Evolutionary conservation across 2,113 vertebrate genomes (phyloP).

Genomic region (Stictonetta naevosa): DNA sequence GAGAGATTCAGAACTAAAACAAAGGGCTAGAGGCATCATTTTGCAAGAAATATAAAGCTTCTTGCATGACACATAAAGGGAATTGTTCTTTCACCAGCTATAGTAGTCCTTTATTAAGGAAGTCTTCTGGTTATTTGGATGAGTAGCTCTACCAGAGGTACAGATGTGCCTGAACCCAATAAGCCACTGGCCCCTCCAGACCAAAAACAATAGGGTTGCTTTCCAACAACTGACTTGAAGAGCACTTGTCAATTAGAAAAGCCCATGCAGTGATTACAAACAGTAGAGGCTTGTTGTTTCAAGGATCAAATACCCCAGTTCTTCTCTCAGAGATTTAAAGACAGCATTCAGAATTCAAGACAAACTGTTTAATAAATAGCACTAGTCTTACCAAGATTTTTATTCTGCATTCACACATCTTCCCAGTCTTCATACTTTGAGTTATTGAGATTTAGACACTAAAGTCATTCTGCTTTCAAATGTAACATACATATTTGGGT

Average conservation of each 20-base stretch:
- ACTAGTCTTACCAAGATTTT: neutral
- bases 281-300: neutral
- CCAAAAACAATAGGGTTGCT: slow-evolving; percentile 18
- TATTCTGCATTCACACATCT: neutral
- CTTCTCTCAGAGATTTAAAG: neutral
- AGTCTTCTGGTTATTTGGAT: neutral
- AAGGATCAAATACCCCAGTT: neutral
- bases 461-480: neutral
- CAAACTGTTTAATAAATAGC: neutral
- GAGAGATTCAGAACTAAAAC: neutral
- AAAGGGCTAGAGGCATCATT: neutral
- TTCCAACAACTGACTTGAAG: slow-evolving; percentile 4
- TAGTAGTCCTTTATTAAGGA: neutral
- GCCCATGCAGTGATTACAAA: neutral
- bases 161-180: neutral
- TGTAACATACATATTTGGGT: neutral
- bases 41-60: neutral
- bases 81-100: neutral
- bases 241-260: neutral
- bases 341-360: neutral
- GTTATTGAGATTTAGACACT: too few relatives aligned
- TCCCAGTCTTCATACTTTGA: neutral
- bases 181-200: neutral
- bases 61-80: neutral
- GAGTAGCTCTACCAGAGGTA: neutral